Evolutionary conservation across 1,140 invertebrate species (phyloP).

Genomic region (Bradysia coprophila): DNA sequence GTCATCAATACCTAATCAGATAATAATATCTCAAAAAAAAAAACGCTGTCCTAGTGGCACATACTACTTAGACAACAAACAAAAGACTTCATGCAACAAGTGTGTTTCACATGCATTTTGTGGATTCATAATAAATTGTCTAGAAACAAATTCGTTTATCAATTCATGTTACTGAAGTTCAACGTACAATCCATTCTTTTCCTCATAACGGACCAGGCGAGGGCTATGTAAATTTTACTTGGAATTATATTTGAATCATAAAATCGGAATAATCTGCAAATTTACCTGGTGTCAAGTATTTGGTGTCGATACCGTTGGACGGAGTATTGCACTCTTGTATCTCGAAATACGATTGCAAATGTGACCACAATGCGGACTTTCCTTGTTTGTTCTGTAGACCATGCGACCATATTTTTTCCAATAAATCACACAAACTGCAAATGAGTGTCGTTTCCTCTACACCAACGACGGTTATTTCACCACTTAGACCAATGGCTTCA

Average conservation of each 20-base stretch:
- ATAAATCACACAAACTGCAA: constrained; percentile 87
- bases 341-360: constrained; percentile 77
- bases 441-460: constrained; percentile 97
- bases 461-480: constrained; percentile 35
- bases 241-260: not conserved
- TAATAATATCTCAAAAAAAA: too few relatives aligned
- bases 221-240: constrained; percentile 31
- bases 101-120: too few relatives aligned
- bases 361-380: constrained; percentile 89
- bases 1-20: too few relatives aligned
- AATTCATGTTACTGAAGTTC: not conserved
- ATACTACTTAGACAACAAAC: too few relatives aligned
- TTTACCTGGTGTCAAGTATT: constrained; percentile 66
- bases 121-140: too few relatives aligned
- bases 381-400: constrained; percentile 90
- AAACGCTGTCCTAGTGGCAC: too few relatives aligned
- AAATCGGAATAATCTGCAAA: constrained; percentile 6
- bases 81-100: too few relatives aligned
- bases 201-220: constrained; percentile 77
- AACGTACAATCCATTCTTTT: constrained; percentile 77
- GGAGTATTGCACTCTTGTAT: constrained; percentile 60
- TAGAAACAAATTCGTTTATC: too few relatives aligned
- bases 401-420: constrained; percentile 97
- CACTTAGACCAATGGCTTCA: constrained; percentile 56
- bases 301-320: constrained; percentile 53